Evolutionary conservation across 2,888 invertebrate species (phyloP), one percentile per base, ranked within the genome.

Genomic region (Tricholauxania praeusta): DNA sequence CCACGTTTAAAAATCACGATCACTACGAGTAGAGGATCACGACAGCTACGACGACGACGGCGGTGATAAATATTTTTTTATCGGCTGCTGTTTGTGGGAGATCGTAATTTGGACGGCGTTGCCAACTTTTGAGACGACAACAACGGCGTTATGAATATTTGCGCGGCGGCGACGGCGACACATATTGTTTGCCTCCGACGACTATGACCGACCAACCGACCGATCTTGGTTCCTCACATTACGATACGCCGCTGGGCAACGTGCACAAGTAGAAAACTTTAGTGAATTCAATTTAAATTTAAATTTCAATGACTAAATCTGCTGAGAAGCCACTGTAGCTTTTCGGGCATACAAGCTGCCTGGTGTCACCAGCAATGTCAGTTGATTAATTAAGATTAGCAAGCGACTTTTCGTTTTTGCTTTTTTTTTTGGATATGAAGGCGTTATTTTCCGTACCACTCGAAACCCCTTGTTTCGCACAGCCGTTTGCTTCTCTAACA

Each of bases 61-160:
- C 53, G 49, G 32, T 60, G 60, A 62, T 32, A 28, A 60, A n/a
- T 15, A 60, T 69, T 69, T 60, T 60, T 51, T 51, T n/a, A 60
- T 32, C 52, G 60, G 52, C 60, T 51, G 59, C 51, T 60, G 69
- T 60, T 63, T 63, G 22, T 49, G 49, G 55, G 59, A 55, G 75
- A 71, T 59, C 73, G 76, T 71, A 62, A 55, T 15, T 63, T 71
- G 69, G 73, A 70, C 73, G 71, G 74, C 71, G 77, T 79, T 79
- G 79, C 81, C 81, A 80, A 81, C 82, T 81, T 80, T 79, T 39
- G 39, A 39, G 73, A 79, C 78, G 77, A 80, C 80, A 75, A 78
- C 80, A 79, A 74, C 80, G 76, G 79, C 79, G 76, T 75, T 75
- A 74, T 60, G 76, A 75, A 75, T 39, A 39, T 39, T 39, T 39